Percentiles rank a stretch among this genome's conserved stretches.
phyloP scores from a whole-genome alignment of 2,888 invertebrate species.

The Troilus luridus region DNA sequence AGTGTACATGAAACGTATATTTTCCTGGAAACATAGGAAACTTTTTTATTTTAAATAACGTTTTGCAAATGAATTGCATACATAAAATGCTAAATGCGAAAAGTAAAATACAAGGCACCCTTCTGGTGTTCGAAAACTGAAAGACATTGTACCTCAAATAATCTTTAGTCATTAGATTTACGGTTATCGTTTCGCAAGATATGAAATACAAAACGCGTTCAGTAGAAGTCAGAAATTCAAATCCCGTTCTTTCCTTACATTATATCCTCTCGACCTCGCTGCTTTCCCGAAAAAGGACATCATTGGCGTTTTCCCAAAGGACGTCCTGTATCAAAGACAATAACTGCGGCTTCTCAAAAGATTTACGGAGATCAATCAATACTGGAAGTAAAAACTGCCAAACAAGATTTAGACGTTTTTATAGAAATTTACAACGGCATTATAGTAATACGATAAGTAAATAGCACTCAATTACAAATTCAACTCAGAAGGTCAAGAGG shows the following conservation, averaged over 20 bases:
- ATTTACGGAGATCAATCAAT: neutral
- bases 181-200: neutral
- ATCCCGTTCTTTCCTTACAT: neutral
- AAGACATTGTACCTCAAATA: too few relatives aligned
- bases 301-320: neutral
- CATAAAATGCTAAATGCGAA: neutral
- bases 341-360: conserved; percentile 10
- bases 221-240: neutral
- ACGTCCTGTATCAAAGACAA: conserved; percentile 6
- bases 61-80: neutral
- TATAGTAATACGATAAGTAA: too few relatives aligned
- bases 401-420: neutral
- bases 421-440: too few relatives aligned
- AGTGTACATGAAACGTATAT: neutral
- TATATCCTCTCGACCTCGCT: neutral
- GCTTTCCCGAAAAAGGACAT: neutral
- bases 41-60: neutral
- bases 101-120: too few relatives aligned
- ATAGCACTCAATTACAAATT: too few relatives aligned
- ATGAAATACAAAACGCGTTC: neutral
- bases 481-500: too few relatives aligned
- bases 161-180: too few relatives aligned
- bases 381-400: neutral
- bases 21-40: neutral
- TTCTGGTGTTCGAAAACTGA: too few relatives aligned